Evolutionary conservation across 1,140 invertebrate species (phyloP).

Genomic region (Saccostrea glomerata): DNA sequence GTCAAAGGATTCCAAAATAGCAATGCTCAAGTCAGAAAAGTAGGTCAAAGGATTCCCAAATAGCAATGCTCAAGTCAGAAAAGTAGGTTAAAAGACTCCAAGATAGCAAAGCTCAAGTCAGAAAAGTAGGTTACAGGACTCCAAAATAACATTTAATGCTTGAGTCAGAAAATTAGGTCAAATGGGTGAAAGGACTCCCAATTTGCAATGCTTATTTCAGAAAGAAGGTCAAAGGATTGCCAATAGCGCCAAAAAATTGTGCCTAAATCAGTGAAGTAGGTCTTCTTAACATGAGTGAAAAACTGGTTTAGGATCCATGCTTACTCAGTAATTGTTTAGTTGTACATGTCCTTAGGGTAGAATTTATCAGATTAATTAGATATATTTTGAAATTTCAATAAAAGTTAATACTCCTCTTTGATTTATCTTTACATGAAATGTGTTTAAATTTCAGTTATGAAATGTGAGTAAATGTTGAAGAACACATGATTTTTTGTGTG

Average conservation of each 20-base stretch:
- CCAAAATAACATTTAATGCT: too few species aligned
- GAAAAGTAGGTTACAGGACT: too few species aligned
- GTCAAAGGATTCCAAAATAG: constrained; percentile 70
- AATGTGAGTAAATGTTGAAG: constrained; percentile 10
- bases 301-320: too few species aligned
- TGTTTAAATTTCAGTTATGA: constrained; percentile 8
- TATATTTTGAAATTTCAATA: background rate
- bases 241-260: too few species aligned
- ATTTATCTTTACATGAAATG: background rate
- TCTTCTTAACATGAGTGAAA: too few species aligned
- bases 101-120: background rate
- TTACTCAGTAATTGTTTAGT: too few species aligned
- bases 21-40: constrained; percentile 42
- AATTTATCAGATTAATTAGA: too few species aligned
- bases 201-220: too few species aligned
- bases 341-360: too few species aligned
- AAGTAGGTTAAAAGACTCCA: background rate
- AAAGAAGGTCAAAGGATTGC: too few species aligned
- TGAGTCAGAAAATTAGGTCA: too few species aligned
- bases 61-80: constrained; percentile 67
- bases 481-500: background rate
- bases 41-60: constrained; percentile 67
- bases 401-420: background rate
- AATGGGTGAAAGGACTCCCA: too few species aligned
- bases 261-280: constrained; percentile 41